Conservation (phyloP, 2,888 invertebrate species). For the Zygogramma bicolorata region DNA sequence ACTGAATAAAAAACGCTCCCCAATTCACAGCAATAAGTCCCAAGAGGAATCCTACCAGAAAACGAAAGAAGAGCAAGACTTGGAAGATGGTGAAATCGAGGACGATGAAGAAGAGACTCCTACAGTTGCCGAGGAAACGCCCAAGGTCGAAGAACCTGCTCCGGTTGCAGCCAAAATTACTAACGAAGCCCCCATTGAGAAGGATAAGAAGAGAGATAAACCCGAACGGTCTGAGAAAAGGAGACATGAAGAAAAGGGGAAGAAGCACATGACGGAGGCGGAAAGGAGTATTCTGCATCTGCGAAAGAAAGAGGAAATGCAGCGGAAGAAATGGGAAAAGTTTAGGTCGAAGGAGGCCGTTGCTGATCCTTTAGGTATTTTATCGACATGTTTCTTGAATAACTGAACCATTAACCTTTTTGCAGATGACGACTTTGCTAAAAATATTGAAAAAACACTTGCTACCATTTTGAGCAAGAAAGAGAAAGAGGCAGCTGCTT, state of each 20-base stretch:
- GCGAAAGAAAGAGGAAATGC: slow-evolving; percentile 63
- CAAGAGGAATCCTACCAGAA: slow-evolving; percentile 60
- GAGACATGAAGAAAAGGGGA: slow-evolving; percentile 55
- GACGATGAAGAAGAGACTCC: slow-evolving; percentile 71
- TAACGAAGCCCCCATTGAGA: slow-evolving; percentile 26
- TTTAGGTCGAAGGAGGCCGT: slow-evolving; percentile 56
- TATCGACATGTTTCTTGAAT: neutral
- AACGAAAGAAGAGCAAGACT: slow-evolving; percentile 70
- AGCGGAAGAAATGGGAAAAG: slow-evolving; percentile 64
- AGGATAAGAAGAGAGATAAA: slow-evolving; percentile 43
- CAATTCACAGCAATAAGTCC: slow-evolving; percentile 40
- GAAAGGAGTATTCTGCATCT: slow-evolving; percentile 65
- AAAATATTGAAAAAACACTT: slow-evolving; percentile 83
- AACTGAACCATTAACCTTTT: slow-evolving; percentile 13
- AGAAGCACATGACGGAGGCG: slow-evolving; percentile 65
- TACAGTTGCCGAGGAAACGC: slow-evolving; percentile 28
- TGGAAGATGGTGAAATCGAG: slow-evolving; percentile 91
- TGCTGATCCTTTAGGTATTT: slow-evolving; percentile 44
- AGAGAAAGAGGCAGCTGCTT: slow-evolving; percentile 65
- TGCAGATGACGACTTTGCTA: slow-evolving; percentile 79
- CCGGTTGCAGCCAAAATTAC: slow-evolving; percentile 15
- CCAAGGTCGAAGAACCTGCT: slow-evolving; percentile 15
- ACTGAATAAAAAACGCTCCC: neutral
- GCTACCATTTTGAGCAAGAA: slow-evolving; percentile 79
- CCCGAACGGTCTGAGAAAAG: slow-evolving; percentile 41